Percentiles rank a stretch among this genome's conserved stretches.
Conservation (phyloP, 2,797 vertebrate species). For the Molossus molossus region DNA sequence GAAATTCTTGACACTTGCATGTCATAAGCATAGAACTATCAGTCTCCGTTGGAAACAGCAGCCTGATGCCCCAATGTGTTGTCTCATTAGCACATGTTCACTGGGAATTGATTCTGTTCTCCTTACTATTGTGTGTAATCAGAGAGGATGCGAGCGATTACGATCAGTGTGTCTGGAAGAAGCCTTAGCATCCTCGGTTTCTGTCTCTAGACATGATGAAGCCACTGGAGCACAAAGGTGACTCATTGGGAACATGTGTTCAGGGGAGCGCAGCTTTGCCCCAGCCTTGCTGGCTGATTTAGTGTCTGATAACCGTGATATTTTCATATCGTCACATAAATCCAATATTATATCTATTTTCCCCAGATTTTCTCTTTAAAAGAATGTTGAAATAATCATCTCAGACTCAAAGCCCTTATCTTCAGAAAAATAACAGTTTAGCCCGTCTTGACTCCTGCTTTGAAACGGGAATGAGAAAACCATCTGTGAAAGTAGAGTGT, state of each 20-base stretch:
- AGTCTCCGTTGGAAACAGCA: slow-evolving; percentile 41
- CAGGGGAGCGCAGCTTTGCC: slow-evolving; percentile 47
- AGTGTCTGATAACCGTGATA: background rate
- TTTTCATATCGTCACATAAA: slow-evolving; percentile 58
- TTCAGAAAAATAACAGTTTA: slow-evolving; percentile 49
- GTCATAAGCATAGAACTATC: background rate
- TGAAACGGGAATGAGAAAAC: slow-evolving; percentile 56
- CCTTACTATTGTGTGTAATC: background rate
- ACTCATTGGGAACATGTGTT: slow-evolving; percentile 41
- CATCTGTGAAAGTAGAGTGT: slow-evolving; percentile 51
- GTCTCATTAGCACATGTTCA: background rate
- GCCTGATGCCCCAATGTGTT: slow-evolving; percentile 4
- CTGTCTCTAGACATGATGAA: slow-evolving; percentile 42
- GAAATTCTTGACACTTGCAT: slow-evolving; percentile 32
- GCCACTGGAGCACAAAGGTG: slow-evolving; percentile 46
- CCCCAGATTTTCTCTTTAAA: slow-evolving; percentile 41
- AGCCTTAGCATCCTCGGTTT: background rate
- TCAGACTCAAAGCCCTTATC: background rate
- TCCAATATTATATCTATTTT: slow-evolving; percentile 59
- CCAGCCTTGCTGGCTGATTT: background rate
- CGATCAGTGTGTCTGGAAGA: slow-evolving; percentile 29
- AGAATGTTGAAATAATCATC: slow-evolving; percentile 63
- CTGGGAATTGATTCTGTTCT: background rate
- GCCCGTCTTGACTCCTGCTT: slow-evolving; percentile 56
- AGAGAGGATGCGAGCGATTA: slow-evolving; percentile 10